These are phyloP conservation scores for Spodoptera picta DNA, from an alignment of 2,888 invertebrate species.

Conservation along the genomic window DNA sequence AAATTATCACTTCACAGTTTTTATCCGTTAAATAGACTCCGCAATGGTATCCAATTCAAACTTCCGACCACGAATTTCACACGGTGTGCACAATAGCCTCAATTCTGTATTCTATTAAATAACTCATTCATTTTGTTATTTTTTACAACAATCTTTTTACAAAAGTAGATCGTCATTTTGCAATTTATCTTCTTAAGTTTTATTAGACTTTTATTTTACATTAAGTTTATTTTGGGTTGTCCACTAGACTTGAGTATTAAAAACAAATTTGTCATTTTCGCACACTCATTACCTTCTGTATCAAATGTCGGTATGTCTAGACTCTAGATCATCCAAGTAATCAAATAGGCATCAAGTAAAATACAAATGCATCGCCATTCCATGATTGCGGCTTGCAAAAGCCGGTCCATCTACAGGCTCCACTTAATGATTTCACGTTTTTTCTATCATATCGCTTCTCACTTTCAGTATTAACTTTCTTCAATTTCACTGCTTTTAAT, in stretches of 20 bases:
- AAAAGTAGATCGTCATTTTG: slow-evolving; percentile 31
- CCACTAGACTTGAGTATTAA: too few species aligned
- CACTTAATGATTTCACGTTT: slow-evolving; percentile 61
- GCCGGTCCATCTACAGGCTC: slow-evolving; percentile 53
- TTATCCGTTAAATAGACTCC: slow-evolving; percentile 59
- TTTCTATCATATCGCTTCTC: slow-evolving; percentile 59
- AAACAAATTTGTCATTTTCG: slow-evolving; percentile 6
- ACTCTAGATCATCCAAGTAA: slow-evolving; percentile 30
- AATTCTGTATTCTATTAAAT: slow-evolving; percentile 63
- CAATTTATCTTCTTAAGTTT: slow-evolving; percentile 23
- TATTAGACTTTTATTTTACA: slow-evolving; percentile 4
- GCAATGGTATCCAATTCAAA: slow-evolving; percentile 61
- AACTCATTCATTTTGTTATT: slow-evolving; percentile 53
- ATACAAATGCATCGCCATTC: slow-evolving; percentile 32
- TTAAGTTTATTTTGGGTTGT: slow-evolving; percentile 12
- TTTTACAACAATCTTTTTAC: slow-evolving; percentile 25
- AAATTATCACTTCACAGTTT: slow-evolving; percentile 55
- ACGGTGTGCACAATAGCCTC: slow-evolving; percentile 69
- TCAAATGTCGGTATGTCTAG: slow-evolving; percentile 10
- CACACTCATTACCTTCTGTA: slow-evolving; percentile 14
- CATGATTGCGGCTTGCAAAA: slow-evolving; percentile 50
- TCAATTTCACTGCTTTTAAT: slow-evolving; percentile 52
- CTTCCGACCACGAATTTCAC: slow-evolving; percentile 65
- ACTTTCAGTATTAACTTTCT: slow-evolving; percentile 65
- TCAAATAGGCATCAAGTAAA: slow-evolving; percentile 63